Evolutionary conservation across 2,113 vertebrate species (phyloP), one percentile per base, ranked within the genome.

Genomic region (Mastomys coucha): DNA sequence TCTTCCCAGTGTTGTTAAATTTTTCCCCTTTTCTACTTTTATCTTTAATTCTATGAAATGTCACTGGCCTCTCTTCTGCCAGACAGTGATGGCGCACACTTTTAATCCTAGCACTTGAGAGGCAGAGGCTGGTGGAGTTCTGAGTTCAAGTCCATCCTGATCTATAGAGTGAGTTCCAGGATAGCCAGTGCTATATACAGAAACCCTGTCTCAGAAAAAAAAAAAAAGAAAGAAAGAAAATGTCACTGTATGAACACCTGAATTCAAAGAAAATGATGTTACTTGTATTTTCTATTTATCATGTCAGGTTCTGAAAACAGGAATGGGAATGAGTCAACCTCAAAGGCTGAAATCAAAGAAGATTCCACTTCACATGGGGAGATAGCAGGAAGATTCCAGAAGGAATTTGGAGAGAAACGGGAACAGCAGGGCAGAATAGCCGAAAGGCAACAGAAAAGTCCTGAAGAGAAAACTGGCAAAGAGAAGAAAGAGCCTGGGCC

Each of bases 271-370:
- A 90, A 91, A 33, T 42, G 39, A 16, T 96, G 31, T 49, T 90
- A 94, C 95, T 94, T 93, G 31, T 95, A 58, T 96, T 97, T 95
- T 97, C 69, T 97, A 0, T 96, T 96, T 98, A 75, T 97, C 67
- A 14, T 94, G 26, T 95, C 94, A 98, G 97, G 97, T 94, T 88
- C 95, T 97, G 97, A 96, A 95, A 97, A 82, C 81, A 97, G 82
- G 67, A 95, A 42, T 89, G 92, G 96, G 58, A 96, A 70, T 39
- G 77, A 98, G 78, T 97, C 96, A 14, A 60, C 96, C 26, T 97
- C 96, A 94, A 97, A 97, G 77, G 42, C 92, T 33, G 95, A 97
- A 91, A 80, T 51, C 0, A 13, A 82, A 65, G 92, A 97, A 91
- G 95, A 97, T 36, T 67, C 95, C 11, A 80, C 51, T 2, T 91